Conservation (phyloP, 2,888 invertebrate genomes). For the Stenodera caucasica region DNA sequence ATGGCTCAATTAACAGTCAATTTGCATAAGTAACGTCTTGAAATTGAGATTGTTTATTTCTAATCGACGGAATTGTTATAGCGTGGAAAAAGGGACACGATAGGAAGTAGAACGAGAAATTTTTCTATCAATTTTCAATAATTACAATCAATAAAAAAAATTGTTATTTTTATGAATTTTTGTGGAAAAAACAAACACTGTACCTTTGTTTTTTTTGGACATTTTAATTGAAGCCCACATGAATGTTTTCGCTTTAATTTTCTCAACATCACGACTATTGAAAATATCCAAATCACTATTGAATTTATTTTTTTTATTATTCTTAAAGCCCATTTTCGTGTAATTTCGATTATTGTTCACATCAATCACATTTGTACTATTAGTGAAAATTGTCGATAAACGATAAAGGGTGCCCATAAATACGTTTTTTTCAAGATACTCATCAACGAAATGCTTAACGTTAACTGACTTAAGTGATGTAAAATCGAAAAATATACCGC, state of each 20-base stretch:
- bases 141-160: not conserved
- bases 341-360: conserved; percentile 54
- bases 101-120: conserved; percentile 33
- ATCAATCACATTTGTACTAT: conserved; percentile 50
- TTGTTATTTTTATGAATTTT: not conserved
- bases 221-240: conserved; percentile 61
- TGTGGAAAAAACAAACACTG: conserved; percentile 8
- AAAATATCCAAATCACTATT: conserved; percentile 59
- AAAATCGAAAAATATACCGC: not conserved
- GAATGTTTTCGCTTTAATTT: conserved; percentile 57
- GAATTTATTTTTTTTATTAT: conserved; percentile 57
- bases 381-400: conserved; percentile 64
- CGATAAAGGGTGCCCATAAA: conserved; percentile 65
- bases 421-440: too few species aligned
- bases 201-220: conserved; percentile 58
- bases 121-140: conserved; percentile 8
- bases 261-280: conserved; percentile 49
- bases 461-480: not conserved
- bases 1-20: too few species aligned
- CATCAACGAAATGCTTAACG: conserved; percentile 16
- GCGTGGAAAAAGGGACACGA: conserved; percentile 32
- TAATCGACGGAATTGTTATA: conserved; percentile 16
- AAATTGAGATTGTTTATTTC: not conserved
- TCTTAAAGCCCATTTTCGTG: conserved; percentile 48
- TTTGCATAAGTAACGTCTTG: too few species aligned